A percentile compares a stretch with the other conserved stretches of the same genome.
Conservation (phyloP, 2,113 vertebrate species). For the Labrus mixtus region DNA sequence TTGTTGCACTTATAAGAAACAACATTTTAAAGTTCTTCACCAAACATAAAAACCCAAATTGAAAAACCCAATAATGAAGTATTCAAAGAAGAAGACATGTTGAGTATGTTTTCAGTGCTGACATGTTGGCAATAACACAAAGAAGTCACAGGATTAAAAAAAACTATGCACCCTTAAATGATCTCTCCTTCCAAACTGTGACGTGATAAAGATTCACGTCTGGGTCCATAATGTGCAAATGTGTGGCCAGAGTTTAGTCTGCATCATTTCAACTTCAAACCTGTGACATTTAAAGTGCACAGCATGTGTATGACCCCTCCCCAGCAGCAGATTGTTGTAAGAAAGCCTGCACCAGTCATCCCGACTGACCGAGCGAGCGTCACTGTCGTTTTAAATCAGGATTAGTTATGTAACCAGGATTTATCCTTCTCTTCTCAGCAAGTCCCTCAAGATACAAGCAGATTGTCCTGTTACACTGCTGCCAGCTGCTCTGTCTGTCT, state of each 20-base stretch:
- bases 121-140: no score
- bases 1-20: no score
- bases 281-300: conserved; percentile 1
- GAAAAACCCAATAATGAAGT: no score
- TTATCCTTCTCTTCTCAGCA: conserved; percentile 55
- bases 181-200: background rate
- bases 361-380: conserved; percentile 43
- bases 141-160: no score
- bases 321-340: conserved; percentile 16
- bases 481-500: background rate
- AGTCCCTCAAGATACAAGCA: conserved; percentile 45
- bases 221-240: background rate
- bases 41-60: no score
- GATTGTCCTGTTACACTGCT: conserved; percentile 28
- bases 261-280: background rate
- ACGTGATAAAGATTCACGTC: background rate
- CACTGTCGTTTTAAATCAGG: conserved; percentile 61
- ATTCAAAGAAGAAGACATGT: no score
- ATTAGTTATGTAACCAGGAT: conserved; percentile 75
- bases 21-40: no score
- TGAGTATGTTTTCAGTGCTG: no score
- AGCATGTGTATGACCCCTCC: background rate
- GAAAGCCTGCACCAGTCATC: conserved; percentile 29
- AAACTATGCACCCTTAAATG: background rate
- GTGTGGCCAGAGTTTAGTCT: background rate